phyloP scores from a whole-genome alignment of 2,113 vertebrate species.

The Leptodactylus fuscus region DNA sequence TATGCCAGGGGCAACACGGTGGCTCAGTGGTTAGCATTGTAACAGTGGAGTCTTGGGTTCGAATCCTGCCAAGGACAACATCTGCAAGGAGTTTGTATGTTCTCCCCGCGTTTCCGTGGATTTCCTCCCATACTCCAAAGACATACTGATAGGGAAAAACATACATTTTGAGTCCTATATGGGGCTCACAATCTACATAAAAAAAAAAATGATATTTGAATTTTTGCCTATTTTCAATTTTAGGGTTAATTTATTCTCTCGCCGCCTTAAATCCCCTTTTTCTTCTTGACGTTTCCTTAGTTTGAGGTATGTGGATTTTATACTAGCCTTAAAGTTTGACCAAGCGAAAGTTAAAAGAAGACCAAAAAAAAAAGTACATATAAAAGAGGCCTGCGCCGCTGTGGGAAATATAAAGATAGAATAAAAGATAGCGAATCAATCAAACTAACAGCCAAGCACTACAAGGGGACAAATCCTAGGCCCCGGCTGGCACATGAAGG shows the following conservation, averaged over 20 bases:
- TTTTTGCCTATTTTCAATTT: not conserved
- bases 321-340: slow-evolving; percentile 26
- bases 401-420: slow-evolving; percentile 32
- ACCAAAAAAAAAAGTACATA: slow-evolving; percentile 4
- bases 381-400: slow-evolving; percentile 16
- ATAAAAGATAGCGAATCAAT: slow-evolving; percentile 43
- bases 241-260: not conserved
- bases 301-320: slow-evolving; percentile 9
- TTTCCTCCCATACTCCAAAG: too few relatives aligned
- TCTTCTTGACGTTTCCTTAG: not conserved
- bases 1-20: too few relatives aligned
- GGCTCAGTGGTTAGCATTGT: too few relatives aligned
- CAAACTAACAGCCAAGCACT: slow-evolving; percentile 29
- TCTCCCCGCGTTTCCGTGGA: too few relatives aligned
- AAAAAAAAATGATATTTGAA: too few relatives aligned
- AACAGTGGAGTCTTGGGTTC: too few relatives aligned
- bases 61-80: too few relatives aligned
- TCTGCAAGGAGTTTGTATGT: too few relatives aligned
- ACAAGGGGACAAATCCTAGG: slow-evolving; percentile 2
- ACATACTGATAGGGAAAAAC: too few relatives aligned
- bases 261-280: not conserved
- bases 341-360: slow-evolving; percentile 38
- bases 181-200: too few relatives aligned
- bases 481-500: slow-evolving; percentile 24
- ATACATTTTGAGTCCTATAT: too few relatives aligned